Evolutionary conservation across 2,888 invertebrate genomes (phyloP).

Genomic region (Thereva nobilitata): DNA sequence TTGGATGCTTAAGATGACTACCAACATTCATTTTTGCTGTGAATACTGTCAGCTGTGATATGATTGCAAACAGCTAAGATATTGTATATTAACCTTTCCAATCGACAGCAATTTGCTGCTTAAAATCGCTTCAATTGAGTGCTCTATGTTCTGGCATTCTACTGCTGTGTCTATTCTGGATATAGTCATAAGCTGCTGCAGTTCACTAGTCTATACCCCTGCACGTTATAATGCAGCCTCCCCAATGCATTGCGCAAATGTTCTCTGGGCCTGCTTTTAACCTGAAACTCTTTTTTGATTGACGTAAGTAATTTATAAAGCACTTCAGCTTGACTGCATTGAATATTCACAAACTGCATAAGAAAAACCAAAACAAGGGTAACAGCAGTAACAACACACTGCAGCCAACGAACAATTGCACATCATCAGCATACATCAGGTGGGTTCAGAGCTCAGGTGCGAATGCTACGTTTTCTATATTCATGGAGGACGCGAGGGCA

Average conservation of each 20-base stretch:
- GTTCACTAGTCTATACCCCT: not conserved
- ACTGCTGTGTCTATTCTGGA: conserved; percentile 7
- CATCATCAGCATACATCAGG: conserved; percentile 34
- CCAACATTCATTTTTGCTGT: conserved; percentile 32
- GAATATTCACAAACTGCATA: conserved; percentile 6
- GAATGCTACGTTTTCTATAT: conserved; percentile 2
- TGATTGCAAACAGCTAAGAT: conserved; percentile 45
- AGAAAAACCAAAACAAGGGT: conserved; percentile 20
- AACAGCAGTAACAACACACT: conserved; percentile 13
- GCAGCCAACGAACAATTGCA: conserved; percentile 30
- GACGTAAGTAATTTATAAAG: conserved; percentile 42
- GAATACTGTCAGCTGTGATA: conserved; percentile 44
- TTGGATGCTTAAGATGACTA: conserved; percentile 17
- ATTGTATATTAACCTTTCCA: conserved; percentile 44
- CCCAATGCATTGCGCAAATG: no score
- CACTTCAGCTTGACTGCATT: conserved; percentile 33
- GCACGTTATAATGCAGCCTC: no score
- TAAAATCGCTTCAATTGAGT: conserved; percentile 5
- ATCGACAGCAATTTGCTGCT: conserved; percentile 41
- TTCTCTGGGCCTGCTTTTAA: not conserved
- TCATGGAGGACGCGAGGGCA: conserved; percentile 23
- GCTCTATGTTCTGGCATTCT: conserved; percentile 5
- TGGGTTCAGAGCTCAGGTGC: conserved; percentile 32
- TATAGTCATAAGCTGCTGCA: conserved; percentile 12
- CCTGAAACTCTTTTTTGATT: conserved; percentile 30